Evolutionary conservation across 53 echinoderm and acorn worm genomes (phyloP), one percentile per base, ranked within the genome.

Genomic region (Apostichopus leukothele): DNA sequence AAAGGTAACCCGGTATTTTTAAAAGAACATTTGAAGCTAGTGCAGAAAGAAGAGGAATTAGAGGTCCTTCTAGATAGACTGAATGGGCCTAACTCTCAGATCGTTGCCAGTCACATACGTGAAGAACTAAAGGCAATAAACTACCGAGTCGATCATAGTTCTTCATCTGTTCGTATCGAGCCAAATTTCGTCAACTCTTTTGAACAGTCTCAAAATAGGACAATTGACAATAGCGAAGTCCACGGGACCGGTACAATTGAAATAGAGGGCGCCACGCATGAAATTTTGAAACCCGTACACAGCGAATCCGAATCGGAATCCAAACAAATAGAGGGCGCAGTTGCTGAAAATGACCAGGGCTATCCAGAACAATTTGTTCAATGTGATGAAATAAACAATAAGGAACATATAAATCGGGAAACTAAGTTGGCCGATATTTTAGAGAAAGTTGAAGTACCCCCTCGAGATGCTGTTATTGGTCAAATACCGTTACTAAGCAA

Each of bases 61-160:
- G 22, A 75, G 60, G 52, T 50, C 11, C 83, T 94, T n/a, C 88
- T 67, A 52, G 20, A n/a, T 73, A 74, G 90, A 50, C 83, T 94
- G 20, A 85, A 89, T 76, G 94, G 75, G 1, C 94, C 94, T 11
- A 94, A 94, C 73, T 84, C 92, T 8, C 88, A 88, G 67, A 75
- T 94, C 60, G 27, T 94, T 10, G 92, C 89, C 2, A 84, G 79
- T 53, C 90, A 89, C 51, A 50, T 94, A 54, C 57, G 75, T 20
- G 92, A 94, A 83, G 94, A 94, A 83, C 81, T 94, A 26, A 83
- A 79, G 13, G 90, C 75, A 73, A 94, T 94, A 13, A 92, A 92
- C 73, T 92, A 76, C 76, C 78, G 91, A 11, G 74, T 66, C 23
- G 66, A 27, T 68, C 50, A 14, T 39, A 21, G 52, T 39, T 76